Evolutionary conservation across 2,888 invertebrate species (phyloP).

Genomic region (Acanthopleura granulata): DNA sequence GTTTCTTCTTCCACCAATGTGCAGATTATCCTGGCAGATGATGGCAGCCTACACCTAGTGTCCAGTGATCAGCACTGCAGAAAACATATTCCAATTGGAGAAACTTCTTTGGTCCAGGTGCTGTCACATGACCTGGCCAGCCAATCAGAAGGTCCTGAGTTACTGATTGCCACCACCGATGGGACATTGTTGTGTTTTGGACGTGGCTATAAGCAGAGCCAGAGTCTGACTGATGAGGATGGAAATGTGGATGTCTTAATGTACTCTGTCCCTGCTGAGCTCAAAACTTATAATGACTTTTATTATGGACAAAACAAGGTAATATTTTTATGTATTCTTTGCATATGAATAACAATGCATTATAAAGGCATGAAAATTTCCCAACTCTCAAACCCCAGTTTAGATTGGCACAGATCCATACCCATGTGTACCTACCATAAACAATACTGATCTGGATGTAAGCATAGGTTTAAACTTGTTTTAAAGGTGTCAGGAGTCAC

Average conservation of each 20-base stretch:
- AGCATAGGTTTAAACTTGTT: no score
- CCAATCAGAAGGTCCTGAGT: conserved; percentile 53
- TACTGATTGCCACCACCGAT: conserved; percentile 61
- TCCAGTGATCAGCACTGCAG: conserved; percentile 55
- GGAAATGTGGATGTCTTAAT: background rate
- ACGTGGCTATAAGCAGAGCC: conserved; percentile 34
- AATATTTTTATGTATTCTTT: no score
- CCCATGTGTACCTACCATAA: no score
- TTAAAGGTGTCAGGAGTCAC: no score
- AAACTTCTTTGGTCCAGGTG: conserved; percentile 60
- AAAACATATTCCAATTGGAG: conserved; percentile 53
- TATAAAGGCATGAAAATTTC: no score
- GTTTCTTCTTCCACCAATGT: conserved; percentile 23
- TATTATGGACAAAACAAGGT: conserved; percentile 45
- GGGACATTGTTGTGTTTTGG: conserved; percentile 63
- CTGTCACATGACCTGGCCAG: conserved; percentile 58
- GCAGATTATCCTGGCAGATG: conserved; percentile 44
- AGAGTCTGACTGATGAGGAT: conserved; percentile 28
- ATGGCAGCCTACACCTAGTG: conserved; percentile 59
- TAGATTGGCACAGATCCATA: no score
- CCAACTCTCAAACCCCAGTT: no score
- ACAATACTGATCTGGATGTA: no score
- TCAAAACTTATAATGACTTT: conserved; percentile 51
- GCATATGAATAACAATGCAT: no score
- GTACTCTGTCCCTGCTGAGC: conserved; percentile 34